These are phyloP conservation scores for Acrossocheilus wenchowensis DNA, from an alignment of 2,797 vertebrate species.

Conservation along the genomic window DNA sequence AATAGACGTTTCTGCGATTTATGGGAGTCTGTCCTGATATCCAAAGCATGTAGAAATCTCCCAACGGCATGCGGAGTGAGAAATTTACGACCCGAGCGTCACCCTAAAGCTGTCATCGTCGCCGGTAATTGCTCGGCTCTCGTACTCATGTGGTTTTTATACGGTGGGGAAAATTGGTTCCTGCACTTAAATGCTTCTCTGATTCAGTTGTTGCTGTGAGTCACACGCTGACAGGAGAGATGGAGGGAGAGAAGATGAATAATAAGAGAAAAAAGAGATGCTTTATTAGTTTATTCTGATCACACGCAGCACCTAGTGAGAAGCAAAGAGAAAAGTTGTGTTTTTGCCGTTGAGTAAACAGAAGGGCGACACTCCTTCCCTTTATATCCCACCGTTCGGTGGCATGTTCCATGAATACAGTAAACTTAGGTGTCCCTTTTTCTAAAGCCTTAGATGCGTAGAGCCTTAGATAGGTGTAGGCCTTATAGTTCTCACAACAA, in stretches of 20 bases:
- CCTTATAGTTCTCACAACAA: too few species aligned
- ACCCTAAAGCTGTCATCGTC: slow-evolving; percentile 60
- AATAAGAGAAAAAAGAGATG: slow-evolving; percentile 27
- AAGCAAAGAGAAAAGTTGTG: neutral
- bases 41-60: slow-evolving; percentile 44
- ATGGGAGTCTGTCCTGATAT: slow-evolving; percentile 51
- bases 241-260: slow-evolving; percentile 48
- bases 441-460: neutral
- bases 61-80: slow-evolving; percentile 46
- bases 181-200: slow-evolving; percentile 47
- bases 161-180: slow-evolving; percentile 35
- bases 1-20: slow-evolving; percentile 56
- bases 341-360: neutral
- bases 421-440: neutral
- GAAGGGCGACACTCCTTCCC: neutral
- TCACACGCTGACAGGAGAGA: slow-evolving; percentile 40
- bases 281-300: slow-evolving; percentile 51
- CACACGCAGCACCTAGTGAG: neutral
- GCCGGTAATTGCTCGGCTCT: slow-evolving; percentile 61
- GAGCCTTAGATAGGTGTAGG: neutral
- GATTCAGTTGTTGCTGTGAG: slow-evolving; percentile 32
- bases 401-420: neutral
- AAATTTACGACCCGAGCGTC: slow-evolving; percentile 55
- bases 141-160: slow-evolving; percentile 54
- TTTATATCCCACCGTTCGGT: neutral